Evolutionary conservation across 2,888 invertebrate genomes (phyloP).

Genomic region (Deroplatys truncata): DNA sequence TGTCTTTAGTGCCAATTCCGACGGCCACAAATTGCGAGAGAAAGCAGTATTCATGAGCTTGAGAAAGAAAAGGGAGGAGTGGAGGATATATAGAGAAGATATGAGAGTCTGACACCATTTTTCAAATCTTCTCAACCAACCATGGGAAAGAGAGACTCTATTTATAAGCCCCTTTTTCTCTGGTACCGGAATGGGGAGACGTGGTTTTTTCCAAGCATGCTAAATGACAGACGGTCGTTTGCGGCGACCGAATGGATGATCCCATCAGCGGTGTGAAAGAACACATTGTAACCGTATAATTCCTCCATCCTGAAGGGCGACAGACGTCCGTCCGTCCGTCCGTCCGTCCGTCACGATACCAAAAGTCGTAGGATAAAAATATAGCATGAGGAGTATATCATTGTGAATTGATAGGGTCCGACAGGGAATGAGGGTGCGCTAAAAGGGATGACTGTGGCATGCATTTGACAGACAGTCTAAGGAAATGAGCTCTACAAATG

Average conservation of each 20-base stretch:
- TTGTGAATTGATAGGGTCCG: not conserved
- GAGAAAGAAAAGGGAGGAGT: not conserved
- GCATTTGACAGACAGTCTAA: not conserved
- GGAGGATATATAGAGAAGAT: not conserved
- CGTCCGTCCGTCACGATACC: not conserved
- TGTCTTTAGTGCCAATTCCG: not conserved
- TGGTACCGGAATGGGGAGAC: not conserved
- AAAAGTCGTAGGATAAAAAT: not conserved
- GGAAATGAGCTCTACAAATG: not conserved
- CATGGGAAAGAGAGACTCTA: not conserved
- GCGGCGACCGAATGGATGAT: constrained; percentile 9
- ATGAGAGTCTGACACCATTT: not conserved
- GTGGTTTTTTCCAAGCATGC: not conserved
- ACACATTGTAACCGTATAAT: constrained; percentile 17
- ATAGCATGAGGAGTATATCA: not conserved
- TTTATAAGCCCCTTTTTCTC: not conserved
- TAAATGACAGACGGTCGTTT: constrained; percentile 3
- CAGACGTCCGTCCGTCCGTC: constrained; percentile 1
- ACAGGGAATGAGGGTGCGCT: not conserved
- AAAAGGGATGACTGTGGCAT: not conserved
- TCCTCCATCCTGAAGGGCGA: constrained; percentile 1
- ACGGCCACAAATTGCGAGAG: not conserved
- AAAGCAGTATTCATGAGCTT: not conserved
- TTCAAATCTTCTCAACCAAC: not conserved
- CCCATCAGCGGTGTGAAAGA: constrained; percentile 15